A percentile compares a stretch with the other conserved stretches of the same genome.
phyloP scores from a whole-genome alignment of 2,113 vertebrate species.

The Oreochromis aureus region DNA sequence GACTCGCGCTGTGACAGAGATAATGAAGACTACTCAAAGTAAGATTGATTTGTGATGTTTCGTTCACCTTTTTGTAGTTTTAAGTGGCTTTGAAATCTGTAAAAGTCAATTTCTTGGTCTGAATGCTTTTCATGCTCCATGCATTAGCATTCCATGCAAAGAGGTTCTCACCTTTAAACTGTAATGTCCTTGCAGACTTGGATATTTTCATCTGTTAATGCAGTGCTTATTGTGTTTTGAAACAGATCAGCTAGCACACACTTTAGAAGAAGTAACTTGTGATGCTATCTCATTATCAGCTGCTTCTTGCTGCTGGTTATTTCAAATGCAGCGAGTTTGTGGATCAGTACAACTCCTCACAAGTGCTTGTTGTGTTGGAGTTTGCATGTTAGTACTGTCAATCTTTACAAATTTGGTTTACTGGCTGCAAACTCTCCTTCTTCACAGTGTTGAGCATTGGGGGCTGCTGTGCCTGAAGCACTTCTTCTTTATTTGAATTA shows the following conservation, averaged over 20 bases:
- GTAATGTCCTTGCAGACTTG: background rate
- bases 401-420: background rate
- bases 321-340: background rate
- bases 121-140: background rate
- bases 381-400: background rate
- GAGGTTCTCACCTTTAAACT: background rate
- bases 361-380: background rate
- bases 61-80: background rate
- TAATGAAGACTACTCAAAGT: constrained; percentile 79
- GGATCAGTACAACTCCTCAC: background rate
- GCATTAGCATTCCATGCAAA: background rate
- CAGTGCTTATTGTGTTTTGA: background rate
- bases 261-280: background rate
- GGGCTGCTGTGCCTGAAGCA: background rate
- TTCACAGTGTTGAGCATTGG: background rate
- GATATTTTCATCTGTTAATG: background rate
- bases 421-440: background rate
- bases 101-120: background rate
- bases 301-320: background rate
- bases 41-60: constrained; percentile 38
- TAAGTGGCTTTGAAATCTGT: background rate
- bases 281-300: background rate
- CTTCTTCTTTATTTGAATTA: background rate
- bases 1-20: constrained; percentile 73
- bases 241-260: background rate